A percentile compares a stretch with the other conserved stretches of the same genome.
Conservation (phyloP, 2,888 invertebrate genomes). For the Psococerastis gibbosa region DNA sequence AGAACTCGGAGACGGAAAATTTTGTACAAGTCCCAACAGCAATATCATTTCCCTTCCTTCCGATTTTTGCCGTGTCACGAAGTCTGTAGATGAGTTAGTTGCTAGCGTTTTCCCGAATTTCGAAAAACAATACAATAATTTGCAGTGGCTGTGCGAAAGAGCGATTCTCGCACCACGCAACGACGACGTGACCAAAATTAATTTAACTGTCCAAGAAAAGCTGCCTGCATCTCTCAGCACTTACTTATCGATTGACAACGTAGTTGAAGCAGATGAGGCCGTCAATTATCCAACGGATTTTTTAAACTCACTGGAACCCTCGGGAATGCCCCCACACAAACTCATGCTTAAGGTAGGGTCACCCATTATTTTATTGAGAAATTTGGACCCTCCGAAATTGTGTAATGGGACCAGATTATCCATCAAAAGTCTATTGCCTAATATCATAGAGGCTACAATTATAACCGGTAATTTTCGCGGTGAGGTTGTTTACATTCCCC, state of each 20-base stretch:
- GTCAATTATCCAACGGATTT: constrained; percentile 18
- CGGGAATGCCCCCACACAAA: constrained; percentile 16
- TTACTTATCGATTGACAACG: constrained; percentile 8
- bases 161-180: constrained; percentile 14
- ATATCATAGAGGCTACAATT: constrained; percentile 15
- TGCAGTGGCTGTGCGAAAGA: constrained; percentile 12
- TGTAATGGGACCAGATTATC: constrained; percentile 19
- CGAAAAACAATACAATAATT: not conserved
- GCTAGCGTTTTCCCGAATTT: not conserved
- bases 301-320: constrained; percentile 16
- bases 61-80: not conserved
- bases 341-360: constrained; percentile 16
- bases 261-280: constrained; percentile 12
- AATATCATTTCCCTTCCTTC: not conserved
- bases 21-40: not conserved
- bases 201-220: constrained; percentile 15
- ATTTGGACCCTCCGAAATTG: constrained; percentile 17
- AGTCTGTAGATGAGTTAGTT: not conserved
- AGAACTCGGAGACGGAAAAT: not conserved
- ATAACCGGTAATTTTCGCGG: constrained; percentile 9
- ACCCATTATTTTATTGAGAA: constrained; percentile 18
- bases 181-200: not conserved
- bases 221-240: not conserved
- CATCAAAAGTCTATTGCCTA: constrained; percentile 15
- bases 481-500: constrained; percentile 14